phyloP scores from a whole-genome alignment of 2,113 vertebrate genomes.

The Etheostoma cragini region DNA sequence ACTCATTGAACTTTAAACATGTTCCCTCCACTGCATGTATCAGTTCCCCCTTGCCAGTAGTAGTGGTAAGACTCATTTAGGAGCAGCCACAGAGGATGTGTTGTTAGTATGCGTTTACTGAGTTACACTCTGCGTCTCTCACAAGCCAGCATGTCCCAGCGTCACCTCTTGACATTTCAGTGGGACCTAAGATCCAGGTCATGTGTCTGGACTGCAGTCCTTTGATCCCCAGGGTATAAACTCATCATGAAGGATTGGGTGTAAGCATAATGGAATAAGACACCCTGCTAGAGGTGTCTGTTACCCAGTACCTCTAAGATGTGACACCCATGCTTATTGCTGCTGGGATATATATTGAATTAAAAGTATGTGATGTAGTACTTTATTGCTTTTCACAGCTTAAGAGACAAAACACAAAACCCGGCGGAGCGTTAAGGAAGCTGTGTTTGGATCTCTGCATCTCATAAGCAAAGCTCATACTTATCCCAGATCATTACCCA shows the following conservation, averaged over 20 bases:
- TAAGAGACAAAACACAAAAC: slow-evolving; percentile 40
- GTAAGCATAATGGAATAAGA: slow-evolving; percentile 75
- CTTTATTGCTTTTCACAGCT: slow-evolving; percentile 58
- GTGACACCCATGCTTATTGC: slow-evolving; percentile 58
- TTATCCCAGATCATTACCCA: slow-evolving; percentile 20
- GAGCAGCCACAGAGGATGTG: slow-evolving; percentile 65
- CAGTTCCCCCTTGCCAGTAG: slow-evolving; percentile 17
- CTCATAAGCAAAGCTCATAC: slow-evolving; percentile 32
- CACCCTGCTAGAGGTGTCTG: slow-evolving; percentile 61
- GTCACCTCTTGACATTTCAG: slow-evolving; percentile 81
- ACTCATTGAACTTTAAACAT: slow-evolving; percentile 57
- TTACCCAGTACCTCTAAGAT: slow-evolving; percentile 41
- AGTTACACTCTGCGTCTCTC: slow-evolving; percentile 50
- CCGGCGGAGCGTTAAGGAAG: slow-evolving; percentile 24
- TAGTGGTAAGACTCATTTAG: slow-evolving; percentile 51
- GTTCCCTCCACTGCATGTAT: background rate
- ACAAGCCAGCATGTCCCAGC: slow-evolving; percentile 60
- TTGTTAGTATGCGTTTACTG: slow-evolving; percentile 72
- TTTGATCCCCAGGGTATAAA: slow-evolving; percentile 71
- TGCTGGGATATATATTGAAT: slow-evolving; percentile 60
- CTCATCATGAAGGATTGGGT: slow-evolving; percentile 66
- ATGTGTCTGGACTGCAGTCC: slow-evolving; percentile 72
- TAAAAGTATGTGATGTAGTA: slow-evolving; percentile 53
- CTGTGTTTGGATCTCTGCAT: slow-evolving; percentile 3
- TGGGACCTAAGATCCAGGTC: slow-evolving; percentile 70